Evolutionary conservation across 2,888 invertebrate genomes (phyloP), one percentile per base, ranked within the genome.

Genomic region (Caenorhabditis virilis): DNA sequence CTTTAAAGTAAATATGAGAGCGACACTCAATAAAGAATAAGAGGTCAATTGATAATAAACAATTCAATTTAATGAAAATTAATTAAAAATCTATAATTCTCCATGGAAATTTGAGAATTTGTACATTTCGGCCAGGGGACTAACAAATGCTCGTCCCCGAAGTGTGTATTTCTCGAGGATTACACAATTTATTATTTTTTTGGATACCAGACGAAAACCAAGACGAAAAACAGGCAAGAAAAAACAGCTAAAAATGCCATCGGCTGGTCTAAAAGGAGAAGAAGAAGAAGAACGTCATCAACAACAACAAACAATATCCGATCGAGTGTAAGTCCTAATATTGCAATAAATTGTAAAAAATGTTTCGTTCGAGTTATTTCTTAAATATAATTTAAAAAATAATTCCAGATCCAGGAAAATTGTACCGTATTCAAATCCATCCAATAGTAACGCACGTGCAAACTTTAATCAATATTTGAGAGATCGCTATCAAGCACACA

Each of bases 241-340:
- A 41, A 23, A 41, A 54, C 38, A n/a, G 33, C 23, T 18, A 54
- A 30, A 30, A 13, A 30, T 30, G 6, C 13, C 30, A 30, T 30
- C 74, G 11, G 77, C 76, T 51, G 71, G 71, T 5, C 73, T 73
- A 1, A 70, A 69, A 53, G 77, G 75, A 22, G 77, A 76, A 2
- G 77, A 78, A 38, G 46, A 18, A 1, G 67, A 69, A 22, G 76
- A 76, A 11, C 73, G 74, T 18, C 69, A 75, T 46, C 73, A 75
- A 52, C 74, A 70, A n/a, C 54, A 74, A n/a, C 43, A 68, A 41
- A 57, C 67, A 45, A 68, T 76, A 18, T 72, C 72, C 13, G 69
- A 76, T 42, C 52, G 66, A n/a, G 67, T 72, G 38, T 38, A 20
- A 38, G 38, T 38, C 20, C n/a, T 38, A 13, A 13, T 6, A 13